Evolutionary conservation across 2,797 vertebrate genomes (phyloP).

Genomic region (Scyliorhinus canicula): DNA sequence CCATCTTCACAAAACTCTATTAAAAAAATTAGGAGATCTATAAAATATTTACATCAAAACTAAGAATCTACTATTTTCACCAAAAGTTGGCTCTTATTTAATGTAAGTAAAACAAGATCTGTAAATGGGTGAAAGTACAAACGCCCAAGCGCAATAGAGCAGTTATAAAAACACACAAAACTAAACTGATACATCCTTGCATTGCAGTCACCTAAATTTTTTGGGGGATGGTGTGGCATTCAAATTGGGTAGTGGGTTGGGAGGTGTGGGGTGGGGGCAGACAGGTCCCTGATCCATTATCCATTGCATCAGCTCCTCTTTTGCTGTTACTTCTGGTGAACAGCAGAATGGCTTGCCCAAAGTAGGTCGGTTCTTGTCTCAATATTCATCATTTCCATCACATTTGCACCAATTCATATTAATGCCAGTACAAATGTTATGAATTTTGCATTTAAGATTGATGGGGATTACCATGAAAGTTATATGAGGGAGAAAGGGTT

Average conservation of each 20-base stretch:
- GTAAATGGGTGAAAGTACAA: neutral
- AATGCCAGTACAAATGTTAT: neutral
- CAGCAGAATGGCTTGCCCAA: neutral
- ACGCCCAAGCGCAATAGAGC: neutral
- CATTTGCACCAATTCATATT: neutral
- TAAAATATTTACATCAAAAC: neutral
- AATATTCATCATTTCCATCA: neutral
- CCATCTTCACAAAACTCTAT: conserved; percentile 56
- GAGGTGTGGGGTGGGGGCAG: too few species aligned
- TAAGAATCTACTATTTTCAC: neutral
- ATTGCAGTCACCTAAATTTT: neutral
- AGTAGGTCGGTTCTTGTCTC: neutral
- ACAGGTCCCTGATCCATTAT: neutral
- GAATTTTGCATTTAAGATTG: neutral
- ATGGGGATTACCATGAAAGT: neutral
- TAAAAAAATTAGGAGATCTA: neutral
- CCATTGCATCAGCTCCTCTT: neutral
- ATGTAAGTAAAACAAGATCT: neutral
- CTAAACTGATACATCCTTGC: neutral
- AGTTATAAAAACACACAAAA: neutral
- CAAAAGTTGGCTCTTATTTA: neutral
- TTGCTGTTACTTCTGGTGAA: neutral
- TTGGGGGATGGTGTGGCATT: neutral
- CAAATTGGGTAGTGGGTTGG: neutral
- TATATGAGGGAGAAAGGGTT: too few species aligned